phyloP scores from a whole-genome alignment of 2,797 vertebrate genomes.

The Sebastes trivittatus region DNA sequence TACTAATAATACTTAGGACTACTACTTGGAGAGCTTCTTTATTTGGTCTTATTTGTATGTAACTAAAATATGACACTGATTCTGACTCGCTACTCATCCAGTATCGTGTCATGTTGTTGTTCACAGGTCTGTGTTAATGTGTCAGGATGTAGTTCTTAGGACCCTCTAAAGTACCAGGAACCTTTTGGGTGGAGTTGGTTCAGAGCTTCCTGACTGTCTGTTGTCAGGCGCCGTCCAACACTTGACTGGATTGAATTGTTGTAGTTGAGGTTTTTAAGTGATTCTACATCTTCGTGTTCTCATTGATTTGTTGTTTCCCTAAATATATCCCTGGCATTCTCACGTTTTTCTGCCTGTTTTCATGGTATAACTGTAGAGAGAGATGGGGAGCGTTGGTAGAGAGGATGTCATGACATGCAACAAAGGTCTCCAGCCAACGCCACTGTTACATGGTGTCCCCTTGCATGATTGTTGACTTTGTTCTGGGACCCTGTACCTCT shows the following conservation, averaged over 20 bases:
- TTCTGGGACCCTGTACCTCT: neutral
- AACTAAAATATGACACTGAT: neutral
- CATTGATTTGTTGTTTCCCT: neutral
- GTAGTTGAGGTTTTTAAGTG: neutral
- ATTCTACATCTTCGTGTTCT: neutral
- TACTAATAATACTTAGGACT: neutral
- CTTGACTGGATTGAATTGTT: neutral
- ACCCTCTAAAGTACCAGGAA: conserved; percentile 20
- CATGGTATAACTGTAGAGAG: no score
- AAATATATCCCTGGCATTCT: neutral
- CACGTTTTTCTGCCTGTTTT: neutral
- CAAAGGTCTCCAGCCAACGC: neutral
- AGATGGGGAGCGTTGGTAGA: neutral
- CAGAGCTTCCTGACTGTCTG: conserved; percentile 8
- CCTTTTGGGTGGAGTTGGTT: conserved; percentile 34
- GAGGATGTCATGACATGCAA: neutral
- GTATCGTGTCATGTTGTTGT: neutral
- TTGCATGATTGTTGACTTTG: neutral
- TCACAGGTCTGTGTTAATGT: neutral
- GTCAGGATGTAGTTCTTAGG: conserved; percentile 40
- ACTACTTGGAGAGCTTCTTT: neutral
- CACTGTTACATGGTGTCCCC: neutral
- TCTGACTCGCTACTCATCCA: neutral
- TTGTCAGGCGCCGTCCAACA: neutral
- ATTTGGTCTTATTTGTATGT: neutral